These are phyloP conservation scores for Lissocephala sabroskyi DNA, from an alignment of 2,888 invertebrate genomes.

Conservation along the genomic window DNA sequence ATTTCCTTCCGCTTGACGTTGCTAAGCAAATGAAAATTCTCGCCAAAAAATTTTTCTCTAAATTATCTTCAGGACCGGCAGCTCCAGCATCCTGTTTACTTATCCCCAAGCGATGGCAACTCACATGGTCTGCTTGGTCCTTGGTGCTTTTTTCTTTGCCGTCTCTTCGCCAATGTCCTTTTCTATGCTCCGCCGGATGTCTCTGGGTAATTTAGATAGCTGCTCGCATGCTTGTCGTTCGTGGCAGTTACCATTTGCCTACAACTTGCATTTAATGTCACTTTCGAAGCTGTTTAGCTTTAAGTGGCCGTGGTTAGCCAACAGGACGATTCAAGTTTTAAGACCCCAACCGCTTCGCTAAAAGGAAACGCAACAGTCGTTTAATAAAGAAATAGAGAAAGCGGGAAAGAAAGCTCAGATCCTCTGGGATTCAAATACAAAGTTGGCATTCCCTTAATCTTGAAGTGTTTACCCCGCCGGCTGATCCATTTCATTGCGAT, in stretches of 20 bases:
- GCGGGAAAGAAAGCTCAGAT: too few relatives aligned
- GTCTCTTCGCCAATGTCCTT: not conserved
- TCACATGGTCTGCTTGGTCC: too few relatives aligned
- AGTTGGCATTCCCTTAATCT: too few relatives aligned
- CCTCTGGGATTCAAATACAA: too few relatives aligned
- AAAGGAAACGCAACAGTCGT: too few relatives aligned
- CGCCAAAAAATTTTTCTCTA: constrained; percentile 35
- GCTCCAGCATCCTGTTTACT: constrained; percentile 45
- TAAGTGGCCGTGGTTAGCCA: too few relatives aligned
- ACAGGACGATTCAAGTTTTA: too few relatives aligned
- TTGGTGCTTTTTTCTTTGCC: too few relatives aligned
- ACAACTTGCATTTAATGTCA: constrained; percentile 56
- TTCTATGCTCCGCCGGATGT: constrained; percentile 42
- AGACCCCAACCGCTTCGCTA: too few relatives aligned
- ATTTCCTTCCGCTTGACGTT: constrained; percentile 14
- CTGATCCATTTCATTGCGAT: too few relatives aligned
- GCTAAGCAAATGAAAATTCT: constrained; percentile 49
- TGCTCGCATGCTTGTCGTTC: constrained; percentile 12
- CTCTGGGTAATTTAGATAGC: constrained; percentile 66
- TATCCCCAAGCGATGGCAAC: constrained; percentile 38
- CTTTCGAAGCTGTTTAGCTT: constrained; percentile 29
- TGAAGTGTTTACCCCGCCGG: too few relatives aligned
- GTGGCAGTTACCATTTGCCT: constrained; percentile 37
- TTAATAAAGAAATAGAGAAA: too few relatives aligned
- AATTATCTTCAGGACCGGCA: constrained; percentile 17